These are phyloP conservation scores for Forpus xanthops DNA, from an alignment of 2,797 vertebrate genomes.

Conservation along the genomic window DNA sequence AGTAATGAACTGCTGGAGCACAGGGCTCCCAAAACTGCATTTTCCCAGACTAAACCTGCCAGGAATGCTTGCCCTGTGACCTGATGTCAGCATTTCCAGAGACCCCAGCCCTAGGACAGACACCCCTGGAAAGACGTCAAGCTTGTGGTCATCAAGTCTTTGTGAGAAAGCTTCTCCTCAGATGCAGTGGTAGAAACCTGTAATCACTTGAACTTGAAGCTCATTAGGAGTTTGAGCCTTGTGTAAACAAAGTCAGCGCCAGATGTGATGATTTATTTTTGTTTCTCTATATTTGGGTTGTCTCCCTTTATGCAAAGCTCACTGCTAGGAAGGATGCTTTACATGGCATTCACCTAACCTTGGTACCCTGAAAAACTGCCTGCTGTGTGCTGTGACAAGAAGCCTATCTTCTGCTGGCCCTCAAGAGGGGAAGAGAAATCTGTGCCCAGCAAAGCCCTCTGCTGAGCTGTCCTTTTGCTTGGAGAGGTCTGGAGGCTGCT, in stretches of 20 bases:
- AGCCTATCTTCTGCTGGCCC: background rate
- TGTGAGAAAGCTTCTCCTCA: constrained; percentile 57
- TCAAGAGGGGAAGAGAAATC: background rate
- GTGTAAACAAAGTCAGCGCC: background rate
- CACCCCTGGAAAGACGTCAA: constrained; percentile 54
- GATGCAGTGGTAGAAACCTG: background rate
- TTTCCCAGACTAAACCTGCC: constrained; percentile 66
- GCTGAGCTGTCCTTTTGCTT: background rate
- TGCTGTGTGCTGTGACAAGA: background rate
- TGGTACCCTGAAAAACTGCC: background rate
- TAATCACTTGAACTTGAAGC: constrained; percentile 4
- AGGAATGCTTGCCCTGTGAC: constrained; percentile 52
- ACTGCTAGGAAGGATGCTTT: background rate
- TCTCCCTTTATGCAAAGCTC: constrained; percentile 5
- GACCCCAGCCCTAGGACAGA: constrained; percentile 26
- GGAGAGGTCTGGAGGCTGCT: background rate
- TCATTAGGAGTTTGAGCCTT: constrained; percentile 7
- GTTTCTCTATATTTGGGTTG: constrained; percentile 46
- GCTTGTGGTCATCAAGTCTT: constrained; percentile 28
- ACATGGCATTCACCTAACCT: background rate
- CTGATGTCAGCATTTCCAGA: background rate
- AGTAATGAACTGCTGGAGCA: constrained; percentile 55
- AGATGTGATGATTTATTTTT: constrained; percentile 40
- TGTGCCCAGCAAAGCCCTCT: background rate
- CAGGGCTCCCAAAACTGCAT: constrained; percentile 36